Evolutionary conservation across 2,797 vertebrate species (phyloP), one percentile per base, ranked within the genome.

Genomic region (Choloepus didactylus): DNA sequence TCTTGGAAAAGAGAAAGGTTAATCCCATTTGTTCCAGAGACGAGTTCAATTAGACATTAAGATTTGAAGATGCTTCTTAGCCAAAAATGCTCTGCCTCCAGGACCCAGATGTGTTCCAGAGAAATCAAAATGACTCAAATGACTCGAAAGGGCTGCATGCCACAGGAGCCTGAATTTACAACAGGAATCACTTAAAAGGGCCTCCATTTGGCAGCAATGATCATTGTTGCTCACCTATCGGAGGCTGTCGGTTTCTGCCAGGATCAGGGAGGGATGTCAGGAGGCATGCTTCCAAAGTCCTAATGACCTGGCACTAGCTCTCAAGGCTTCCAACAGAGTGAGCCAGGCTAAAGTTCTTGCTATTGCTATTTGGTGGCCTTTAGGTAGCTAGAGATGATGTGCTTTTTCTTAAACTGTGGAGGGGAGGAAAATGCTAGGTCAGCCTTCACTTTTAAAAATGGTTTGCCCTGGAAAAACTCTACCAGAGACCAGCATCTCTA

Each of bases 21-120:
- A 85, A 88, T n/a, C 0, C 4, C 38, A 25, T 35, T 93, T 67
- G 93, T 70, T 81, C 76, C 62, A 76, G 80, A 86, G 67, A 66
- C 59, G 75, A 91, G 31, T 81, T 81, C 38, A 15, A 29, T 77
- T 25, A 84, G 29, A 92, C 35, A 76, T 81, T 76, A 38, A 94
- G 56, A 62, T 59, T 54, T 59, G 2, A 76, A 91, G 46, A 77
- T 73, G 56, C 6, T 87, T 80, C 66, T 83, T 83, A 76, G 38
- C 46, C 29, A 51, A 35, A 67, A 46, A 3, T 8, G 1, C 54
- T 85, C 85, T 80, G 29, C 62, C 77, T 87, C 77, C 29, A 80
- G 66, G 27, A 49, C 38, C 29, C 51, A 59, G 27, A 75, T 59
- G 21, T 62, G 54, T n/a, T 90, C 87, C 11, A 70, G 75, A 86